These are phyloP conservation scores for Sebastes minor DNA, from an alignment of 2,797 vertebrate species.

Conservation along the genomic window DNA sequence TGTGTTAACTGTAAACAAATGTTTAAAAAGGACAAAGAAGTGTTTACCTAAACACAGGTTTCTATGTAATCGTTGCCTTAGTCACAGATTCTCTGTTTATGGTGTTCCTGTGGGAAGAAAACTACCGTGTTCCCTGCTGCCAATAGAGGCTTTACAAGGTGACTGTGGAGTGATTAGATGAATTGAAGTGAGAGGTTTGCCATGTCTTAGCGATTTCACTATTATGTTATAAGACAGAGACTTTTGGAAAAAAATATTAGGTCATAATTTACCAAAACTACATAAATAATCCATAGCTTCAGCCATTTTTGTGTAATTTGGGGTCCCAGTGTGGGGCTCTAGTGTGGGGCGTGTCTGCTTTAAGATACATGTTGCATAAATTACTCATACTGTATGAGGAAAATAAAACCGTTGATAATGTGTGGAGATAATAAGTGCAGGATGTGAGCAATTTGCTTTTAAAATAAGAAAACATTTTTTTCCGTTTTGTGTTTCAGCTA, in stretches of 20 bases:
- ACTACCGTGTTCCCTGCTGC: constrained; percentile 16
- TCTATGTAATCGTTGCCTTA: constrained; percentile 44
- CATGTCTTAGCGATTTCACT: constrained; percentile 25
- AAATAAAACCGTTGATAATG: constrained; percentile 41
- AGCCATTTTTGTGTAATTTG: constrained; percentile 54
- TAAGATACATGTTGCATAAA: constrained; percentile 20
- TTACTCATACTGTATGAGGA: constrained; percentile 23
- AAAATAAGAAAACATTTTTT: neutral
- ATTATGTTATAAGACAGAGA: constrained; percentile 15
- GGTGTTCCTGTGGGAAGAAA: constrained; percentile 45
- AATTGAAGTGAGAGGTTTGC: constrained; percentile 19
- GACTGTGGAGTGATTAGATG: constrained; percentile 28
- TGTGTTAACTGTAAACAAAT: constrained; percentile 44
- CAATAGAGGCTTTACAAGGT: constrained; percentile 36
- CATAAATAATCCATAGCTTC: constrained; percentile 24
- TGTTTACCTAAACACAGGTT: constrained; percentile 48
- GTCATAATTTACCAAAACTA: constrained; percentile 22
- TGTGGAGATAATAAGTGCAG: constrained; percentile 39
- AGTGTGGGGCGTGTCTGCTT: neutral
- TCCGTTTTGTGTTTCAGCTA: constrained; percentile 58
- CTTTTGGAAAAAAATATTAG: constrained; percentile 2
- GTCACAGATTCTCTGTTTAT: constrained; percentile 57
- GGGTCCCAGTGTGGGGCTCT: neutral
- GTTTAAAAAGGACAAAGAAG: constrained; percentile 37
- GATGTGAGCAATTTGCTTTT: constrained; percentile 43